phyloP scores from a whole-genome alignment of 1,140 invertebrate genomes.

The Drosophila mojavensis region DNA sequence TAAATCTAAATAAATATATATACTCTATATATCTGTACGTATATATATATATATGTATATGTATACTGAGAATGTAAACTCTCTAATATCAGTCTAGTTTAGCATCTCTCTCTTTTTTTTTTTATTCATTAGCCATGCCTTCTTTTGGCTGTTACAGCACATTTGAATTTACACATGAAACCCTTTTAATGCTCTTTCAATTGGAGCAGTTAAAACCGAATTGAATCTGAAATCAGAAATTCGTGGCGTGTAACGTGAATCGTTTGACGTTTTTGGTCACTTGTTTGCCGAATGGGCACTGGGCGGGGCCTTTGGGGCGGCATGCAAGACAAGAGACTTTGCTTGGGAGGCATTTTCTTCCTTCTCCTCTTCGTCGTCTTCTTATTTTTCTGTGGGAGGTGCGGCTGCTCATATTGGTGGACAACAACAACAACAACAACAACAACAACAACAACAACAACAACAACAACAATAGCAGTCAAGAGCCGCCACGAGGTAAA shows the following conservation, averaged over 20 bases:
- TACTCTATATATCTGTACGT: no score
- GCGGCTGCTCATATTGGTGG: conserved; percentile 26
- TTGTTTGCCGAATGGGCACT: conserved; percentile 1
- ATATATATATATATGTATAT: no score
- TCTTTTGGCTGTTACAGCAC: no score
- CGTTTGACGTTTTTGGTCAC: conserved; percentile 13
- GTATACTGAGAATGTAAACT: no score
- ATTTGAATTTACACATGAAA: no score
- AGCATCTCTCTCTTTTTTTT: no score
- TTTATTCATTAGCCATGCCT: no score
- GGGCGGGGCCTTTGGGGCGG: no score
- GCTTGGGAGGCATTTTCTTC: background rate
- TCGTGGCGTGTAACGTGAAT: conserved; percentile 17
- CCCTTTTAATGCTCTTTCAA: no score
- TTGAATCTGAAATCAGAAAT: conserved; percentile 3
- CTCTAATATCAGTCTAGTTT: no score
- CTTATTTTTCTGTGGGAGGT: conserved; percentile 18
- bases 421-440: conserved; percentile 6
- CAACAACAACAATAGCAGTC: conserved; percentile 5
- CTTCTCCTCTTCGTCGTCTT: no score
- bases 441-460: conserved; percentile 13
- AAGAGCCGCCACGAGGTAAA: conserved; percentile 36
- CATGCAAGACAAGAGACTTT: background rate
- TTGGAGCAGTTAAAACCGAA: background rate
- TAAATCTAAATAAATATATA: no score